Evolutionary conservation across 2,888 invertebrate species (phyloP), one percentile per base, ranked within the genome.

Genomic region (Polyommatus iphigenia): DNA sequence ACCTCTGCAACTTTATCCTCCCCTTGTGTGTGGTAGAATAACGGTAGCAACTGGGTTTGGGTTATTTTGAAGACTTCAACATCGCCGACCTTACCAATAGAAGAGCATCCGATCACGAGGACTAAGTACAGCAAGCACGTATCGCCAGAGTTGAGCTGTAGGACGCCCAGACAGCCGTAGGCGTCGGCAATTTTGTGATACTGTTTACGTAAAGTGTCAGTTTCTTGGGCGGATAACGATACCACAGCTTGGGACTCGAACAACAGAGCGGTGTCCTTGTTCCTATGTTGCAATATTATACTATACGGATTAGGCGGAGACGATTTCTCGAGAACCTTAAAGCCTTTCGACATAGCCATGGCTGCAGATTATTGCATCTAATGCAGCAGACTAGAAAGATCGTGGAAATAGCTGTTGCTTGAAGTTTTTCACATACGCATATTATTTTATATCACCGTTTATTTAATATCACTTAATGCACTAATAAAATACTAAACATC

Each of bases 271-370:
- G 97, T 97, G 85, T 97, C 97, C 91, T 97, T 97, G 89, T 97
- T 97, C 87, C 98, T 96, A 87, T 98, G 98, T 89, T 99, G 98
- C 84, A 99, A 92, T 82, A 99, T 95, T 80, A 99, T 96, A 89
- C 98, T 98, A 88, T 98, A 98, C 15, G 98, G 98, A 88, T 96
- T 97, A 77, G 97, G 97, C 59, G 97, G 96, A 83, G 97, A 96
- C 80, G 97, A 96, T 92, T 98, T 98, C 91, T 98, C 98, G 85
- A 97, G 96, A 83, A 99, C 97, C 84, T 98, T 96, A 93, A 98
- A 98, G 82, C 97, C 97, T 94, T 98, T 98, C 85, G 98, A 98
- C 97, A 99, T 97, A 87, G 98, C 98, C 99, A 99, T 99, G 84
- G 78, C 72, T 78, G 73, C 77, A 36, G 71, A 77, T 72, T 77